phyloP scores from a whole-genome alignment of 1,140 invertebrate genomes.

The Anthonomus grandis region DNA sequence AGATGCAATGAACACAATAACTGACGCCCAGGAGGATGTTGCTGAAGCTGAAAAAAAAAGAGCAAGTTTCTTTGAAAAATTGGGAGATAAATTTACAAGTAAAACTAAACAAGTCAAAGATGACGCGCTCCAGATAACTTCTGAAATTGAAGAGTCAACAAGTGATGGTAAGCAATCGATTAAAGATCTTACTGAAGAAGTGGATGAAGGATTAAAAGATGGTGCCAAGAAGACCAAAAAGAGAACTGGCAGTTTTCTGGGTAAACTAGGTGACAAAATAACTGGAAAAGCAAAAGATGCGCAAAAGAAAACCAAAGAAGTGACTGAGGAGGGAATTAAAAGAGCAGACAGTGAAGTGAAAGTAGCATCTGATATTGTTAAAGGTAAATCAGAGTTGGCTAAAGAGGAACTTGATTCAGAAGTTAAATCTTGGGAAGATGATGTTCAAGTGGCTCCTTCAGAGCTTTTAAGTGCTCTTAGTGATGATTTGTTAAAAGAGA shows the following conservation, averaged over 20 bases:
- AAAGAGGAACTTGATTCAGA: not conserved
- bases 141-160: not conserved
- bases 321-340: not conserved
- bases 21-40: not conserved
- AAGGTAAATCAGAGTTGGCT: not conserved
- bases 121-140: not conserved
- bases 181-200: not conserved
- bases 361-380: not conserved
- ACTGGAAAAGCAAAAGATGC: constrained; percentile 23
- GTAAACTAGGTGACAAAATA: constrained; percentile 23
- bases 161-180: not conserved
- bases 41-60: constrained; percentile 8
- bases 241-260: constrained; percentile 19
- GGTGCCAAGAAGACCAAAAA: constrained; percentile 8
- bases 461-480: not conserved
- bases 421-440: not conserved
- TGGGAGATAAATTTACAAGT: constrained; percentile 17
- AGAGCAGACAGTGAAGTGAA: not conserved
- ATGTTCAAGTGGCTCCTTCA: not conserved
- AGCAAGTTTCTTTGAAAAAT: constrained; percentile 17
- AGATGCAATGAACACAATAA: not conserved
- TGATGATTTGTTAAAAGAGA: not conserved
- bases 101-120: constrained; percentile 14
- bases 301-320: constrained; percentile 1
- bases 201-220: not conserved